These are phyloP conservation scores for Leucopsar rothschildi DNA, from an alignment of 2,113 vertebrate species.

Conservation along the genomic window DNA sequence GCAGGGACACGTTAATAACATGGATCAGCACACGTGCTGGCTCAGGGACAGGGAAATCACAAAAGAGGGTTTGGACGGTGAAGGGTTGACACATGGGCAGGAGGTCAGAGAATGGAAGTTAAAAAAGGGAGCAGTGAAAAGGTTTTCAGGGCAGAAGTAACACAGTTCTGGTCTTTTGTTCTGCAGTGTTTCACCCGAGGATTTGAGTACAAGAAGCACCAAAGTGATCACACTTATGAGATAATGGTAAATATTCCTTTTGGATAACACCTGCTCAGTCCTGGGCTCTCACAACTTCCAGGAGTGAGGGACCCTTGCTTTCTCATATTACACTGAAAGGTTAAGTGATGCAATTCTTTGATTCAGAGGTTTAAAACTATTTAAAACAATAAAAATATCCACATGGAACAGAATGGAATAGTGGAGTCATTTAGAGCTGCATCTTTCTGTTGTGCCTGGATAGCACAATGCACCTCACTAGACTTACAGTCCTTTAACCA, in stretches of 20 bases:
- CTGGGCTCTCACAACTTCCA: not conserved
- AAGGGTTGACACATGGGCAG: not conserved
- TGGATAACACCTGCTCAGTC: not conserved
- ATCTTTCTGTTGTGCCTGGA: not conserved
- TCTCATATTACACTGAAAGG: not conserved
- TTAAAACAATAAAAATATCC: not conserved
- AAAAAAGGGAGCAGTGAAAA: not conserved
- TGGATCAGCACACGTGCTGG: not conserved
- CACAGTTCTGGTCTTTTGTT: conserved; percentile 15
- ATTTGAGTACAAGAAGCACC: conserved; percentile 96
- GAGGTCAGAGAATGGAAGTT: not conserved
- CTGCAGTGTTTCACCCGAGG: conserved; percentile 94
- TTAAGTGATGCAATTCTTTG: not conserved
- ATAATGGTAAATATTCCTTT: conserved; percentile 86
- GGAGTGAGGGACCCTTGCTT: not conserved
- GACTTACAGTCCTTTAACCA: not conserved
- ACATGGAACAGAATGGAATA: not conserved
- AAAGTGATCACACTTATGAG: conserved; percentile 97
- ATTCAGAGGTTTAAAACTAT: not conserved
- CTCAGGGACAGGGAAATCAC: not conserved
- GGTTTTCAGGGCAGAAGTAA: not conserved
- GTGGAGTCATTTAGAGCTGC: not conserved
- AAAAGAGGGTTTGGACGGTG: not conserved
- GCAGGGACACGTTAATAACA: not conserved
- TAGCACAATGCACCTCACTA: not conserved